phyloP scores from a whole-genome alignment of 2,888 invertebrate genomes.

The Brachypterus glaber region DNA sequence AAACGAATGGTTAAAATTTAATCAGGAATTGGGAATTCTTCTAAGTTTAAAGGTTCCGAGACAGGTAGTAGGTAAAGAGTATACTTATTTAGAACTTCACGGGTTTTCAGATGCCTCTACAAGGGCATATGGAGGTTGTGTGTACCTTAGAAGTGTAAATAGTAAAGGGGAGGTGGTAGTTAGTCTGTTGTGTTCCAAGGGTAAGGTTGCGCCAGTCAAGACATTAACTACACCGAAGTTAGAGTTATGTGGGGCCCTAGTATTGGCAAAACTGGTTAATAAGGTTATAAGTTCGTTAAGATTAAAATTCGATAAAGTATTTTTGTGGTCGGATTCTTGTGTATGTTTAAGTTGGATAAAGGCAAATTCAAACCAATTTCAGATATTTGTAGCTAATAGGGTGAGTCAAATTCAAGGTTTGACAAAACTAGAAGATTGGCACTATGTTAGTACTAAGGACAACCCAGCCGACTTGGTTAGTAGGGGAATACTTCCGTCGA shows the following conservation, averaged over 20 bases:
- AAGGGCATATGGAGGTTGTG: slow-evolving; percentile 14
- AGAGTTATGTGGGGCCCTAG: slow-evolving; percentile 16
- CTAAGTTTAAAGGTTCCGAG: not conserved
- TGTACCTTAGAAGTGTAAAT: slow-evolving; percentile 14
- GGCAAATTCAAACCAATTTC: slow-evolving; percentile 5
- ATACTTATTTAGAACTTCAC: not conserved
- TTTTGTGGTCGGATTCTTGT: slow-evolving; percentile 9
- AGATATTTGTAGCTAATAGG: slow-evolving; percentile 9
- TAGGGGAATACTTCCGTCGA: slow-evolving; percentile 6
- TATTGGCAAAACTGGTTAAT: slow-evolving; percentile 11
- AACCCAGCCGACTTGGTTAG: slow-evolving; percentile 8
- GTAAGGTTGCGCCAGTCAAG: slow-evolving; percentile 15
- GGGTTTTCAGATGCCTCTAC: not conserved
- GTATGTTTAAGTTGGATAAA: slow-evolving; percentile 9
- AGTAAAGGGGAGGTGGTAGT: slow-evolving; percentile 2
- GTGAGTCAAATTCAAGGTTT: slow-evolving; percentile 8
- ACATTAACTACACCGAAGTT: slow-evolving; percentile 14
- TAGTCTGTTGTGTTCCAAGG: slow-evolving; percentile 15
- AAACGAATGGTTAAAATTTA: too few relatives aligned
- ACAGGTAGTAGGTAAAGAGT: not conserved
- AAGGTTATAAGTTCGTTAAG: slow-evolving; percentile 6
- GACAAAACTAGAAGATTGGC: slow-evolving; percentile 5
- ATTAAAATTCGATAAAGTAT: slow-evolving; percentile 1
- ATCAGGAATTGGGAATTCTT: too few relatives aligned
- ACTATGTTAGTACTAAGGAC: slow-evolving; percentile 5